A percentile compares a stretch with the other conserved stretches of the same genome.
phyloP scores from a whole-genome alignment of 2,113 vertebrate species.

The Sprattus sprattus region DNA sequence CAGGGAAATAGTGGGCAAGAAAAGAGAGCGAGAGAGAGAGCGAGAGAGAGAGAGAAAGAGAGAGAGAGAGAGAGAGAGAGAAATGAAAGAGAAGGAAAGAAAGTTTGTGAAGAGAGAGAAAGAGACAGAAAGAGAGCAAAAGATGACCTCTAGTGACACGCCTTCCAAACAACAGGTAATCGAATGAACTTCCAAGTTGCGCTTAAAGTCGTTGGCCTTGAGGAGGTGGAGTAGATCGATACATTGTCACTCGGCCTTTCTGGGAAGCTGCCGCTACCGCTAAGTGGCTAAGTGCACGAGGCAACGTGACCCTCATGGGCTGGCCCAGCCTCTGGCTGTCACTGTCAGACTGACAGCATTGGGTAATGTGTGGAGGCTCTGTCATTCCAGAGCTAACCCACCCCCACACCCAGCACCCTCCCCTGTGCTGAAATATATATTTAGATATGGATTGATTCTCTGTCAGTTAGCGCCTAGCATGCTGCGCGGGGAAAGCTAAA shows the following conservation, averaged over 20 bases:
- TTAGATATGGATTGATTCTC: slow-evolving; percentile 62
- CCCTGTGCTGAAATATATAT: slow-evolving; percentile 57
- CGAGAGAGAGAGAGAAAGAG: background rate
- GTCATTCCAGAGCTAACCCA: slow-evolving; percentile 38
- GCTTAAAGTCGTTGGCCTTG: slow-evolving; percentile 61
- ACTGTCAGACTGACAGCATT: slow-evolving; percentile 29
- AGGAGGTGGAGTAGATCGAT: slow-evolving; percentile 63
- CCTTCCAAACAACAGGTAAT: slow-evolving; percentile 59
- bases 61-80: too few relatives aligned
- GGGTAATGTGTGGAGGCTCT: slow-evolving; percentile 30
- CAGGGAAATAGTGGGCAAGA: background rate
- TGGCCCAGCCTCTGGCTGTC: slow-evolving; percentile 38
- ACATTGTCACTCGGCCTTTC: slow-evolving; percentile 60
- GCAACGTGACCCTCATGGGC: slow-evolving; percentile 42
- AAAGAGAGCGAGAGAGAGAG: background rate
- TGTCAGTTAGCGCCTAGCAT: slow-evolving; percentile 51
- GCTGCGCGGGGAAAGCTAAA: background rate
- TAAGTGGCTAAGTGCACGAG: slow-evolving; percentile 49
- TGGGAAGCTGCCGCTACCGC: slow-evolving; percentile 45
- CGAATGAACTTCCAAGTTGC: slow-evolving; percentile 58
- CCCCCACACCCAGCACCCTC: background rate
- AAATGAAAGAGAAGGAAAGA: background rate
- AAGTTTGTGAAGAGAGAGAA: slow-evolving; percentile 20
- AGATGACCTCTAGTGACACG: slow-evolving; percentile 55
- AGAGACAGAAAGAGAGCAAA: slow-evolving; percentile 42